Evolutionary conservation across 2,888 invertebrate genomes (phyloP), one percentile per base, ranked within the genome.

Genomic region (Eretmocerus hayati): DNA sequence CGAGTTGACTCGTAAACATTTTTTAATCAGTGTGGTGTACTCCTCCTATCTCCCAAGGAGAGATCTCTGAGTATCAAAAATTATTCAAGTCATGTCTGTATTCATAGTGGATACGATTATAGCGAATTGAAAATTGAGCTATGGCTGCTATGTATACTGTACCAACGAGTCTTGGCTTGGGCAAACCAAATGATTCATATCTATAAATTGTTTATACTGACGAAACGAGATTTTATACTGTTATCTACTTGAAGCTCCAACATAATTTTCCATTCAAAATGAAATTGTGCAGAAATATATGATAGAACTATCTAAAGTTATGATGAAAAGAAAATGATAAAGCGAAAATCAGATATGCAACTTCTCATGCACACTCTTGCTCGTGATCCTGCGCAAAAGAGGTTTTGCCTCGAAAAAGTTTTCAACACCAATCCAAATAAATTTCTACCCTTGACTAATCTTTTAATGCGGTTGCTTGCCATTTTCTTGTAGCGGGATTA

Each of bases 231-330:
- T 52, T 52, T 52, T 52, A 52, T 52, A 49, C 56, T 57, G 59
- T 59, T 60, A 58, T 57, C 56, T 58, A 59, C 55, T 56, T 56
- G 52, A 56, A 53, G 56, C 54, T 56, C 49, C 15, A 44, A 26
- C 46, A 31, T 49, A 52, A 48, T 46, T 48, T 52, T 52, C 39
- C 36, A 52, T 46, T 48, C 13, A 45, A 45, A 21, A 21, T 37
- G 8, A 9, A 22, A 43, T 36, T 44, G 47, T 44, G 44, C 44
- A 38, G 16, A 42, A 41, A 46, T 33, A 43, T 44, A 40, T n/a
- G n/a, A n/a, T 33, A 23, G 33, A 33, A 13, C 15, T 22, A 48
- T 43, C 37, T 42, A 42, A 21, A 33, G 11, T 9, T 37, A 15
- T 8, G 15, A 30, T 30, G 30, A 30, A 30, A 30, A 30, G 13